phyloP scores from a whole-genome alignment of 2,888 invertebrate species.

The Apoderus coryli region DNA sequence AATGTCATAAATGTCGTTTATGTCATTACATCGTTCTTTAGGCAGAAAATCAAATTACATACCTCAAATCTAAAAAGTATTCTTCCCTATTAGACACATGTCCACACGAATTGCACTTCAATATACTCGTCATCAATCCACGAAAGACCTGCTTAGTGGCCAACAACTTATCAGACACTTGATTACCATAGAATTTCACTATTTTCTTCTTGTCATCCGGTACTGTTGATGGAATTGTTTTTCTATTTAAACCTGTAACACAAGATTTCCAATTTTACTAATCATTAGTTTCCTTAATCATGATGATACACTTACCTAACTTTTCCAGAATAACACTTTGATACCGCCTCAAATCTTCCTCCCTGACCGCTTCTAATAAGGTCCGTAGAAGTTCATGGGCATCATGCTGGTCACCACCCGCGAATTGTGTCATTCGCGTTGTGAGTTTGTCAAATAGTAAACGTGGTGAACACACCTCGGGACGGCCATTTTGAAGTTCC shows the following conservation, averaged over 20 bases:
- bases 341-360: conserved; percentile 64
- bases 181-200: conserved; percentile 71
- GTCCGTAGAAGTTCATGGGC: conserved; percentile 88
- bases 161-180: conserved; percentile 61
- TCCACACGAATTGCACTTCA: conserved; percentile 79
- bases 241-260: conserved; percentile 39
- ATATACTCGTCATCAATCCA: conserved; percentile 78
- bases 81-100: conserved; percentile 80
- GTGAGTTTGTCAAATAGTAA: conserved; percentile 49
- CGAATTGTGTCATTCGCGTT: conserved; percentile 66
- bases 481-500: conserved; percentile 49
- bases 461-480: conserved; percentile 48
- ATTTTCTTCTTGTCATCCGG: conserved; percentile 61
- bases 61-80: conserved; percentile 76
- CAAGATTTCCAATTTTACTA: background rate
- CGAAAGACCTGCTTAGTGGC: conserved; percentile 87
- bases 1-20: no score
- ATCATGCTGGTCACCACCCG: conserved; percentile 92
- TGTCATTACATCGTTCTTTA: no score
- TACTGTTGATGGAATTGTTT: conserved; percentile 60
- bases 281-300: background rate
- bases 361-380: conserved; percentile 73
- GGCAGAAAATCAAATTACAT: no score
- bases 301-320: conserved; percentile 37
- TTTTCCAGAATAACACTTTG: conserved; percentile 66